Base-by-base conservation (phyloP, 2,888 invertebrate genomes). In the Willowsia nigromaculata region DNA sequence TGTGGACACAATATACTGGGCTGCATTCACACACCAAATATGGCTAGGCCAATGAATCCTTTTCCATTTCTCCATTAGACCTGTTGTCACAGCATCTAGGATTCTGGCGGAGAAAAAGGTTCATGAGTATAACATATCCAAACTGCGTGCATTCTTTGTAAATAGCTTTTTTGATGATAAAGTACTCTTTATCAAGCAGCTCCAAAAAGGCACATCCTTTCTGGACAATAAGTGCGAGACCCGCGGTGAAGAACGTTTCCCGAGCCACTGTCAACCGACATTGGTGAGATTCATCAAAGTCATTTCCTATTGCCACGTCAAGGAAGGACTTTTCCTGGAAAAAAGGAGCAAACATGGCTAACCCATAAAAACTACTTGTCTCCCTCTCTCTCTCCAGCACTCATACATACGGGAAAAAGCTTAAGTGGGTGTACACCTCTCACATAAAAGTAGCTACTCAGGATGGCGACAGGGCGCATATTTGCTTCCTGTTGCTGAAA, bases 301-400 rank as follows among this genome's bases (percentile, higher is more conserved):
- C 93, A 7, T 84, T 33, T 1, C 78, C 89, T 18, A 93, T 62
- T 30, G 92, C 92, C 0, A 93, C 92, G 56, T 93, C 93, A 25
- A 93, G 81, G 56, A 81, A 93, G 0, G 92, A 92, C 88, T 90
- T 90, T 87, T 93, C 93, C 93, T 92, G n/a, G n/a, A n/a, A n/a
- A 37, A n/a, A 68, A 74, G 53, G 56, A 59, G 33, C 33, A 37
- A 68, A n/a, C n/a, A n/a, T n/a, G n/a, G n/a, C n/a, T n/a, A n/a
- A n/a, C n/a, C n/a, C n/a, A n/a, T n/a, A n/a, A n/a, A n/a, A n/a
- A n/a, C n/a, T n/a, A n/a, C n/a, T n/a, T n/a, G n/a, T n/a, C n/a
- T n/a, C n/a, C n/a, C n/a, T n/a, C n/a, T n/a, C n/a, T n/a, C n/a
- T n/a, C n/a, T n/a, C n/a, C n/a, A n/a, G n/a, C 40, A 68, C 59